Evolutionary conservation across 2,113 vertebrate species (phyloP), one percentile per base, ranked within the genome.

Genomic region (Pachycephala philippinensis): DNA sequence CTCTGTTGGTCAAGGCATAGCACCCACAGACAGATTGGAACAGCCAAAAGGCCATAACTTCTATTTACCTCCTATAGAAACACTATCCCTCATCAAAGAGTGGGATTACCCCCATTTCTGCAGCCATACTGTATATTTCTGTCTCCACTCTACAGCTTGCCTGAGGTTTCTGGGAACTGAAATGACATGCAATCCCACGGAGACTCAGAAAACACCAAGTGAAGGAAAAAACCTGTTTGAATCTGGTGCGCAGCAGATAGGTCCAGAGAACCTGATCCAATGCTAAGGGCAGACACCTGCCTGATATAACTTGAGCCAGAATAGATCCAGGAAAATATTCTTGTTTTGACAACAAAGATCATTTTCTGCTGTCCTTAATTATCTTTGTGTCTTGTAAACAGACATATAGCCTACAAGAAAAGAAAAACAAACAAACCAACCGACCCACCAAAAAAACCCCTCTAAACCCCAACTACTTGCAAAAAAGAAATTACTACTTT

Each of bases 371-470:
- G 3, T 53, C 16, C 14, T 35, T 74, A 63, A 39, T 56, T 68
- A 54, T 56, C 49, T 27, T 35, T 30, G 5, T 15, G 35, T 68
- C 42, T 45, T 30, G 23, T 23, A 63, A 72, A 69, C 6, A 68
- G 56, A 70, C 12, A 76, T 12, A 31, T 18, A 84, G 8, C 21
- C 33, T 47, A 45, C 10, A 50, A 60, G 28, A 65, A 49, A 89
- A 76, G 5, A 28, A 35, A 40, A 45, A 27, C 26, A 35, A 50
- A 37, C 31, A 6, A 39, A 9, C 3, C 33, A 30, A 30, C 5
- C 3, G 60, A 53, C 10, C 14, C 30, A 24, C 21, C 15, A 63
- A 47, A 63, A 45, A 21, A 0, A 1, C 2, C 3, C 3, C 12
- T 35, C 37, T 13, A 64, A 65, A 9, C 3, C 7, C 27, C 23